Evolutionary conservation across 2,888 invertebrate species (phyloP).

Genomic region (Tolmerus cingulatus): DNA sequence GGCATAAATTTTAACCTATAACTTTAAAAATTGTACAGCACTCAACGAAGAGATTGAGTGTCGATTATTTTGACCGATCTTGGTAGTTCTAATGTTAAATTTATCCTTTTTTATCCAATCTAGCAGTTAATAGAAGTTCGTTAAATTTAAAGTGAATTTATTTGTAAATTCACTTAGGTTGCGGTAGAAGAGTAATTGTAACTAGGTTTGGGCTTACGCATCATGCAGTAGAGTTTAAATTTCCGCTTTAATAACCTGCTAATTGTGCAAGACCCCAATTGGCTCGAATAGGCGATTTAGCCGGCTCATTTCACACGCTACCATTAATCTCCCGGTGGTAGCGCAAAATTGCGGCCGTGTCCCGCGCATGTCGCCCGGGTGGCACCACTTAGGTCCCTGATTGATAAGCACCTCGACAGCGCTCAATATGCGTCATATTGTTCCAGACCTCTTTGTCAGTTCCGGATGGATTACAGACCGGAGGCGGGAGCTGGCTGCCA

Average conservation of each 20-base stretch:
- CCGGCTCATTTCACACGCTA: not conserved
- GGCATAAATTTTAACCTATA: too few species aligned
- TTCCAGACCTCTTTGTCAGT: not conserved
- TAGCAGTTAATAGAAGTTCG: too few species aligned
- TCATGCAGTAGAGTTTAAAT: not conserved
- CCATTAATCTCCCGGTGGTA: not conserved
- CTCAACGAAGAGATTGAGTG: too few species aligned
- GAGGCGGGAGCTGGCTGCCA: not conserved
- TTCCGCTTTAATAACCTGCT: not conserved
- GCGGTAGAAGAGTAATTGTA: not conserved
- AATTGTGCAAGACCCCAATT: not conserved
- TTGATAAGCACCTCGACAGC: not conserved
- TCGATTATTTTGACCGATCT: too few species aligned
- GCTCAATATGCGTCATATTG: not conserved
- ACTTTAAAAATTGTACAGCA: too few species aligned
- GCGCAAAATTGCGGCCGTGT: not conserved
- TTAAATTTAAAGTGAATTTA: too few species aligned
- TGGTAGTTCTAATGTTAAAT: too few species aligned
- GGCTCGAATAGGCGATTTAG: not conserved
- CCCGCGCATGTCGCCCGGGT: not conserved
- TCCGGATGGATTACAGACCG: not conserved
- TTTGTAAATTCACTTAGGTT: not conserved
- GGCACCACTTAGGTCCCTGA: not conserved
- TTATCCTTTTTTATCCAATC: too few species aligned
- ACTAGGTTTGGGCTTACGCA: too few species aligned